Percentiles rank a stretch among this genome's conserved stretches.
Evolutionary conservation across 1,140 invertebrate genomes (phyloP).

Genomic region (Papilio polytes): DNA sequence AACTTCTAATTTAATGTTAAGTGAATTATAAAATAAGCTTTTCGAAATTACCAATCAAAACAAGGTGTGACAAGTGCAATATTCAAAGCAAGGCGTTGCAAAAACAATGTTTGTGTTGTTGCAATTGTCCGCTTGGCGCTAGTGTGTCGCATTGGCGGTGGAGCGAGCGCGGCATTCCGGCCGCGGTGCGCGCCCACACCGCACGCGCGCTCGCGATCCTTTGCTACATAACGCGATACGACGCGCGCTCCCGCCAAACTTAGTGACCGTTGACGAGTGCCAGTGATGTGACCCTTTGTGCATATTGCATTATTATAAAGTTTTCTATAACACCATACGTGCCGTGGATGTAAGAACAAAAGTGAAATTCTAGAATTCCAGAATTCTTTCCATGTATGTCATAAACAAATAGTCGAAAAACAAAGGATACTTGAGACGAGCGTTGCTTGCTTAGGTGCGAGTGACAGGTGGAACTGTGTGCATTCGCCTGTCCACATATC

Average conservation of each 20-base stretch:
- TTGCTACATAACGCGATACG: constrained; percentile 47
- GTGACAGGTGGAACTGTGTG: constrained; percentile 63
- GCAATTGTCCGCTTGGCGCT: constrained; percentile 41
- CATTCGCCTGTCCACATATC: constrained; percentile 56
- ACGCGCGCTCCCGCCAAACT: constrained; percentile 66
- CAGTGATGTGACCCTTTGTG: constrained; percentile 55
- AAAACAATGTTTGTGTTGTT: constrained; percentile 9
- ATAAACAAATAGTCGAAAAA: constrained; percentile 74
- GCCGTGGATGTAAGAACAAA: constrained; percentile 47
- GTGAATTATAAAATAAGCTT: not conserved
- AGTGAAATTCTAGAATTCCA: constrained; percentile 57
- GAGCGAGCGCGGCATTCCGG: constrained; percentile 70
- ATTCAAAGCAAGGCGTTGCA: constrained; percentile 17
- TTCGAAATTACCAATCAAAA: constrained; percentile 5
- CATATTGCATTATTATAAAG: constrained; percentile 43
- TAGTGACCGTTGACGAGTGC: constrained; percentile 60
- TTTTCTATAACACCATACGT: not conserved
- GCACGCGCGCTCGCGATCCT: constrained; percentile 54
- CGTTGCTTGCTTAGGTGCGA: constrained; percentile 74
- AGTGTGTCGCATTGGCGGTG: constrained; percentile 52
- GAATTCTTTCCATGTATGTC: constrained; percentile 67
- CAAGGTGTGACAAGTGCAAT: constrained; percentile 31
- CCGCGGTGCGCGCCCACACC: constrained; percentile 70
- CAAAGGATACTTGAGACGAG: constrained; percentile 67
- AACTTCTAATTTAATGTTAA: not conserved